phyloP scores from a whole-genome alignment of 2,797 vertebrate species.

The Cossypha heuglini region DNA sequence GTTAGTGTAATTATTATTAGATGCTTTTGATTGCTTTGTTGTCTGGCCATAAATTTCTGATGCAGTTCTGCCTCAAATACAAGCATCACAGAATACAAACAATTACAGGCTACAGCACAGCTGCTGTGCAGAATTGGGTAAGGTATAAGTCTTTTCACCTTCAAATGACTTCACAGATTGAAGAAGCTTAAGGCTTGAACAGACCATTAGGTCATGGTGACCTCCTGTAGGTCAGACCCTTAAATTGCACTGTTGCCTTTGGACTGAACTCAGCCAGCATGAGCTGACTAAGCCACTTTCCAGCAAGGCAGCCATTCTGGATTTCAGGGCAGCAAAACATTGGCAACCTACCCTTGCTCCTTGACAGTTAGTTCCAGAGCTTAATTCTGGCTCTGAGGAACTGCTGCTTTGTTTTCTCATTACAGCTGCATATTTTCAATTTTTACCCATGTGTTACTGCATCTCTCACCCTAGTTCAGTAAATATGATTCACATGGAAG shows the following conservation, averaged over 20 bases:
- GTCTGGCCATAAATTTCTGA: not conserved
- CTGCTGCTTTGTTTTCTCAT: not conserved
- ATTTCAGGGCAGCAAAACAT: not conserved
- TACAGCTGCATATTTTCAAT: not conserved
- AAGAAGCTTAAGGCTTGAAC: not conserved
- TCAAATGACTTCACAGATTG: not conserved
- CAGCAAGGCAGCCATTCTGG: not conserved
- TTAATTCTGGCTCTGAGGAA: not conserved
- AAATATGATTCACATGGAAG: not conserved
- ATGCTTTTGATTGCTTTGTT: not conserved
- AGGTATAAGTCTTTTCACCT: not conserved
- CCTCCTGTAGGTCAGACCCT: not conserved
- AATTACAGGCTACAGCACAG: not conserved
- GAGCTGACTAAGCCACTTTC: not conserved
- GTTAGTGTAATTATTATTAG: not conserved
- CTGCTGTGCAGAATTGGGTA: not conserved
- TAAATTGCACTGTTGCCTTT: not conserved
- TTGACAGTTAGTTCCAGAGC: not conserved
- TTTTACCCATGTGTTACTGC: not conserved
- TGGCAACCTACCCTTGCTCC: not conserved
- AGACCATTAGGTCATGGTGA: not conserved
- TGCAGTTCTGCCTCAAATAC: not conserved
- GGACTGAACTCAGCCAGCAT: not conserved
- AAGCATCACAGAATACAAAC: not conserved
- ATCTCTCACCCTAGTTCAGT: not conserved